phyloP scores from a whole-genome alignment of 2,888 invertebrate genomes.

The Acrobeloides nanus region DNA sequence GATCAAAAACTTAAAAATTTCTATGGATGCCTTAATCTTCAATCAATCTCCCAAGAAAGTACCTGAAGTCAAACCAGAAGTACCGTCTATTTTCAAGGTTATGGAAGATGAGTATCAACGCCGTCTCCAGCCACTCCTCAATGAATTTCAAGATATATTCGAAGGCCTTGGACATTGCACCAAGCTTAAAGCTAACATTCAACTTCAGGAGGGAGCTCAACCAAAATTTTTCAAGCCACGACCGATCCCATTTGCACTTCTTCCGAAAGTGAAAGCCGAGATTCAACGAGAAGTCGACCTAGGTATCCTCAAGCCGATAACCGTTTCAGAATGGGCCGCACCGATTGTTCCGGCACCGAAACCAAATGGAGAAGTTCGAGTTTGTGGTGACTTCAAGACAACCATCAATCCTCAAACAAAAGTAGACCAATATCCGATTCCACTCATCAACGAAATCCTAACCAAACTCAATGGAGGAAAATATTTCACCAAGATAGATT shows the following conservation, averaged over 20 bases:
- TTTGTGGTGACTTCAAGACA: slow-evolving; percentile 22
- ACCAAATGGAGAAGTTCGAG: slow-evolving; percentile 13
- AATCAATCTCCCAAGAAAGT: no score
- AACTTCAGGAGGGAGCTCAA: slow-evolving; percentile 6
- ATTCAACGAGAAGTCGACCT: slow-evolving; percentile 13
- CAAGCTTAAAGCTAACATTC: no score
- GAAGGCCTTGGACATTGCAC: no score
- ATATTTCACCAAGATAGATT: slow-evolving; percentile 21
- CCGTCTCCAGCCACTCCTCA: no score
- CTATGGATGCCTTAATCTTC: no score
- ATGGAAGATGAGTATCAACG: no score
- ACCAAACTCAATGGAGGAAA: slow-evolving; percentile 17
- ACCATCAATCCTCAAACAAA: slow-evolving; percentile 18
- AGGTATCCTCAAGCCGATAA: slow-evolving; percentile 19
- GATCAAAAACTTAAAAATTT: no score
- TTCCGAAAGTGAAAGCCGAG: slow-evolving; percentile 13
- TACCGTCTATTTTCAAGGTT: no score
- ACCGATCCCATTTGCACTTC: slow-evolving; percentile 21
- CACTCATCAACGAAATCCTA: slow-evolving; percentile 21
- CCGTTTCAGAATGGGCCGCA: slow-evolving; percentile 21
- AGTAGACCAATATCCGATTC: slow-evolving; percentile 24
- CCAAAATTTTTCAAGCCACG: slow-evolving; percentile 20
- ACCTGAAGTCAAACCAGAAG: no score
- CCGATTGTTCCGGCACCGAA: slow-evolving; percentile 21
- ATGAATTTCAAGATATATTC: no score